Evolutionary conservation across 1,140 invertebrate species (phyloP).

Genomic region (Cotesia chilonis): DNA sequence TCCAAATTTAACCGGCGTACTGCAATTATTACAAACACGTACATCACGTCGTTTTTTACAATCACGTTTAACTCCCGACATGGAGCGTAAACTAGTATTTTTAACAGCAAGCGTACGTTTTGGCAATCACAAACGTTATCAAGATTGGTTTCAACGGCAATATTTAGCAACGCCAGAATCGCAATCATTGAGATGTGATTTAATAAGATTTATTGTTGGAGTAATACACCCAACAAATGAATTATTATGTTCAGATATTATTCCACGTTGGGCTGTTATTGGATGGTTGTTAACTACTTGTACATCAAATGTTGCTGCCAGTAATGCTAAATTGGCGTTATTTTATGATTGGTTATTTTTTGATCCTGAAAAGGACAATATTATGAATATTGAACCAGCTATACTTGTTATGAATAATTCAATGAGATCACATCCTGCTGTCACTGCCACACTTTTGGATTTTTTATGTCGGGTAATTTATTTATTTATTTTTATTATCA

Average conservation of each 20-base stretch:
- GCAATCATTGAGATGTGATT: conserved; percentile 92
- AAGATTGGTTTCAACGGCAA: conserved; percentile 98
- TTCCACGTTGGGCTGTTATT: conserved; percentile 97
- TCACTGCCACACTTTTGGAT: conserved; percentile 93
- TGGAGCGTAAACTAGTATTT: conserved; percentile 95
- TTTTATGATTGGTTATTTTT: conserved; percentile 99
- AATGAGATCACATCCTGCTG: conserved; percentile 93
- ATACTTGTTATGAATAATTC: conserved; percentile 98
- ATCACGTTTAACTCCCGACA: conserved; percentile 92
- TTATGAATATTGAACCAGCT: conserved; percentile 99
- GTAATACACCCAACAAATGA: conserved; percentile 98
- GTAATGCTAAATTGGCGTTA: conserved; percentile 93
- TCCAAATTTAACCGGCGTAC: conserved; percentile 85
- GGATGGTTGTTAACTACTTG: conserved; percentile 97
- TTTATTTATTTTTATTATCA: conserved; percentile 32
- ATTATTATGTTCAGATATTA: conserved; percentile 96
- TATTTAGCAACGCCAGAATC: conserved; percentile 97
- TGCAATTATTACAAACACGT: conserved; percentile 86
- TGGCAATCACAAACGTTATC: conserved; percentile 97
- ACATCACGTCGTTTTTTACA: conserved; percentile 92
- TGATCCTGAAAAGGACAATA: conserved; percentile 94
- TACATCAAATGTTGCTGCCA: conserved; percentile 91
- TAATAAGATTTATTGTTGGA: conserved; percentile 97
- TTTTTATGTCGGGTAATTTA: conserved; percentile 85
- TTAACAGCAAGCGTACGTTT: conserved; percentile 92